Percentiles rank a stretch among this genome's conserved stretches.
Evolutionary conservation across 2,797 vertebrate genomes (phyloP).

Genomic region (Gila robusta): DNA sequence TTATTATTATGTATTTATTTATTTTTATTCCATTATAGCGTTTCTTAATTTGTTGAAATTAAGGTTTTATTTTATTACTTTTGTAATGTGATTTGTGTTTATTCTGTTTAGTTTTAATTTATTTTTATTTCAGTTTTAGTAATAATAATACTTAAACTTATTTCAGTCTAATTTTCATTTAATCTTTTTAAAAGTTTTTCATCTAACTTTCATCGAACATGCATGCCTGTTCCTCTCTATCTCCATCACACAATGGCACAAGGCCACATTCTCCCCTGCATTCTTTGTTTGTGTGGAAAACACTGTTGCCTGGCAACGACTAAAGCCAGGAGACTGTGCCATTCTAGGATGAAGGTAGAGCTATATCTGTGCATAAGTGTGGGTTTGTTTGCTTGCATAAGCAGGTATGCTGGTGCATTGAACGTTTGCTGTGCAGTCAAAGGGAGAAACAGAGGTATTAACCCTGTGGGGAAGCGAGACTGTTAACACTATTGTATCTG

Average conservation of each 20-base stretch:
- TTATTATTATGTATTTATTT: no score
- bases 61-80: background rate
- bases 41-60: background rate
- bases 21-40: no score
- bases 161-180: background rate
- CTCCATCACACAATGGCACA: conserved; percentile 28
- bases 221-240: background rate
- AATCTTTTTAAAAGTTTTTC: background rate
- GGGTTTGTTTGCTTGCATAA: background rate
- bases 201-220: background rate
- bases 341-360: conserved; percentile 46
- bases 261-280: conserved; percentile 42
- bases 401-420: conserved; percentile 2
- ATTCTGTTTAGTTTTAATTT: background rate
- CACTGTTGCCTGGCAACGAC: conserved; percentile 75
- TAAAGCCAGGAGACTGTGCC: conserved; percentile 52
- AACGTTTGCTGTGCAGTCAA: background rate
- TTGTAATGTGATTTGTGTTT: background rate
- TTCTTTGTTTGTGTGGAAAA: conserved; percentile 68
- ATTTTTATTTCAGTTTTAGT: background rate
- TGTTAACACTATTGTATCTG: background rate
- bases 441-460: conserved; percentile 1
- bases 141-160: background rate
- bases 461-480: background rate
- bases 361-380: conserved; percentile 33